Conservation (phyloP, 2,797 vertebrate genomes). For the Nyctalus aviator region DNA sequence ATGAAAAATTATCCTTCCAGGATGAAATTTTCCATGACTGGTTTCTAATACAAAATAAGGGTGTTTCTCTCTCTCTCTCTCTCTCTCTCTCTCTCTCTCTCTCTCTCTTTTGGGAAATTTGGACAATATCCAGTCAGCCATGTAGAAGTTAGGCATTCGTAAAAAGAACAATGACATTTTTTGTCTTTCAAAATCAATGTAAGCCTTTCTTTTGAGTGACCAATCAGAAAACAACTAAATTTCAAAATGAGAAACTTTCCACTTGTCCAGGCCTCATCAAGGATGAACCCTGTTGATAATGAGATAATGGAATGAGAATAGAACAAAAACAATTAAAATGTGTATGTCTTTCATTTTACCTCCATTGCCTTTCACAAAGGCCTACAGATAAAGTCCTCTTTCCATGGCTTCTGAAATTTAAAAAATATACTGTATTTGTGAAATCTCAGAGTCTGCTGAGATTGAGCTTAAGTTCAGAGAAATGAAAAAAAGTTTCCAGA, state of each 20-base stretch:
- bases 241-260: slow-evolving; percentile 76
- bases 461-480: background rate
- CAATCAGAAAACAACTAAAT: slow-evolving; percentile 67
- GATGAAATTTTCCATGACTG: slow-evolving; percentile 81
- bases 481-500: slow-evolving; percentile 13
- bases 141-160: slow-evolving; percentile 64
- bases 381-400: background rate
- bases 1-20: slow-evolving; percentile 74
- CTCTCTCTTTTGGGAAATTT: slow-evolving; percentile 73
- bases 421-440: slow-evolving; percentile 27
- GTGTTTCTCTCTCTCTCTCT: slow-evolving; percentile 46
- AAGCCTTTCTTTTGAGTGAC: slow-evolving; percentile 72
- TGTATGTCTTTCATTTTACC: background rate
- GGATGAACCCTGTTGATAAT: slow-evolving; percentile 52
- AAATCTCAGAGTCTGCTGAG: background rate
- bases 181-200: slow-evolving; percentile 75
- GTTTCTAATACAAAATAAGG: slow-evolving; percentile 73
- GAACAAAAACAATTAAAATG: background rate
- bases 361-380: slow-evolving; percentile 46
- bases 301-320: slow-evolving; percentile 19
- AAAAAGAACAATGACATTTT: slow-evolving; percentile 68
- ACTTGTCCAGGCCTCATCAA: slow-evolving; percentile 27
- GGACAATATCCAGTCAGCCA: slow-evolving; percentile 76
- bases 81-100: background rate
- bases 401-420: slow-evolving; percentile 18